A percentile compares a stretch with the other conserved stretches of the same genome.
Conservation (phyloP, 2,888 invertebrate species). For the Ophion ventricosus region DNA sequence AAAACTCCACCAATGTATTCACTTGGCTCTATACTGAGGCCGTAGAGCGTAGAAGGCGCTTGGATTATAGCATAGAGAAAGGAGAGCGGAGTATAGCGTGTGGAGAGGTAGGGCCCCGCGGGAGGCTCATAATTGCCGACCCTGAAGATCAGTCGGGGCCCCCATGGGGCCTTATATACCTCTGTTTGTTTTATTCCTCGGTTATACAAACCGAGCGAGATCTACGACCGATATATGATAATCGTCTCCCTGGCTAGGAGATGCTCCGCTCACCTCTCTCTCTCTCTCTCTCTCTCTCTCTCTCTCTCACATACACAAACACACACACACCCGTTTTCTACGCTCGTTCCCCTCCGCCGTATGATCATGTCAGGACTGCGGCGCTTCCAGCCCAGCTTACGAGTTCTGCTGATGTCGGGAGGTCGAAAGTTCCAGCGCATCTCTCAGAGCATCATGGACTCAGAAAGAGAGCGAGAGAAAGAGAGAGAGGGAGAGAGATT, state of each 20-base stretch:
- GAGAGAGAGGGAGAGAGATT: slow-evolving; percentile 8
- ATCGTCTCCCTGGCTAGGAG: slow-evolving; percentile 72
- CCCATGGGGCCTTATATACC: slow-evolving; percentile 80
- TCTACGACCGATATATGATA: slow-evolving; percentile 83
- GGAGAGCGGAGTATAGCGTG: slow-evolving; percentile 28
- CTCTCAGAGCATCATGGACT: slow-evolving; percentile 45
- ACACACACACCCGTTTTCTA: slow-evolving; percentile 23
- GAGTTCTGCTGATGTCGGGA: slow-evolving; percentile 5
- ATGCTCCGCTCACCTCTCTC: slow-evolving; percentile 1
- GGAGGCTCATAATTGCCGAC: slow-evolving; percentile 83
- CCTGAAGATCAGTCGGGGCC: slow-evolving; percentile 82
- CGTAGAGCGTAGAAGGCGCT: slow-evolving; percentile 12
- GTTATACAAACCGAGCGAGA: slow-evolving; percentile 82
- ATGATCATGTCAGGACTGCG: slow-evolving; percentile 67
- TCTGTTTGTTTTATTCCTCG: slow-evolving; percentile 83
- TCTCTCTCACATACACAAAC: neutral
- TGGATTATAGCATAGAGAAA: slow-evolving; percentile 29
- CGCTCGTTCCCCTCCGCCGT: slow-evolving; percentile 49
- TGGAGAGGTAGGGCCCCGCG: slow-evolving; percentile 76
- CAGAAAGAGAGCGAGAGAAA: slow-evolving; percentile 4
- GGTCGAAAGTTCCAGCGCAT: slow-evolving; percentile 29
- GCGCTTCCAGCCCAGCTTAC: slow-evolving; percentile 33
- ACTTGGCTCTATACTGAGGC: slow-evolving; percentile 8
- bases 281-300: slow-evolving; percentile 24
- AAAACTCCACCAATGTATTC: slow-evolving; percentile 26